Conservation (phyloP, 2,888 invertebrate genomes). For the Dinocampus coccinellae region DNA sequence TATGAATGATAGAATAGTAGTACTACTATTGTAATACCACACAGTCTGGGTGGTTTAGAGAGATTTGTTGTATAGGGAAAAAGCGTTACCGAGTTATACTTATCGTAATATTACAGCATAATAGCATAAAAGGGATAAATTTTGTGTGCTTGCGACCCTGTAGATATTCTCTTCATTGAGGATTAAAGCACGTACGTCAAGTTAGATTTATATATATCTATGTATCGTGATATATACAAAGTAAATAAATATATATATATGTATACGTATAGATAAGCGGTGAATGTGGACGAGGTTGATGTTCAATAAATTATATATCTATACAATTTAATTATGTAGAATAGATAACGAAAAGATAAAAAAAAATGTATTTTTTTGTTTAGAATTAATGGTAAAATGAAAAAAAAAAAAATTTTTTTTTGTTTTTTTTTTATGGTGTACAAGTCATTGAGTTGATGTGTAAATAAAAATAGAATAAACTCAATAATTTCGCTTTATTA, state of each 20-base stretch:
- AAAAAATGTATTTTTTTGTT: no score
- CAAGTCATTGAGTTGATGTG: not conserved
- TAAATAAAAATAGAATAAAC: not conserved
- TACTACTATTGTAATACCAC: not conserved
- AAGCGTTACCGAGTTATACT: not conserved
- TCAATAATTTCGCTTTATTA: not conserved
- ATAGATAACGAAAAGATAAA: not conserved
- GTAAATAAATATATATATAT: no score
- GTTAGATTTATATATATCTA: not conserved
- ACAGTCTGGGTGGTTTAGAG: not conserved
- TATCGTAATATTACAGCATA: not conserved
- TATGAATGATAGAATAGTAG: not conserved
- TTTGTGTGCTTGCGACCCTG: not conserved
- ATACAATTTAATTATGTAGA: not conserved
- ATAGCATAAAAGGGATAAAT: not conserved
- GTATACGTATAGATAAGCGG: not conserved
- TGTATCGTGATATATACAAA: no score
- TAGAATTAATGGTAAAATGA: not conserved
- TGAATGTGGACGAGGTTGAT: not conserved
- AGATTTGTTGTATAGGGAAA: not conserved
- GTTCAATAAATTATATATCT: not conserved
- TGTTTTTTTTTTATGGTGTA: no score
- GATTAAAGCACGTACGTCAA: not conserved
- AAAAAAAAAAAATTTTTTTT: not conserved
- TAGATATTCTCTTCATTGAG: not conserved